Conservation (phyloP, 2,797 vertebrate species). For the Manis crassicaudata region DNA sequence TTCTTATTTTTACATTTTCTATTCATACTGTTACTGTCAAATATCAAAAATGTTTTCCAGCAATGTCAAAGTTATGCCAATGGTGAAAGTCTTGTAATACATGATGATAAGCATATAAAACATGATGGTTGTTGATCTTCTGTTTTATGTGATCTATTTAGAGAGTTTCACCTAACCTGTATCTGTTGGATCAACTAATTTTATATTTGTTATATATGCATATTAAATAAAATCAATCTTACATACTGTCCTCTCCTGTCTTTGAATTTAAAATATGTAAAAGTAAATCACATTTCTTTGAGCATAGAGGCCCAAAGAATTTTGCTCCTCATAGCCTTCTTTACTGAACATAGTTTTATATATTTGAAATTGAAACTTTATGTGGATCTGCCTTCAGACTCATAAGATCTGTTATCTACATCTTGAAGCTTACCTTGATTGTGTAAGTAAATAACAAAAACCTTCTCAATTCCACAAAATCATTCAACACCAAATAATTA, state of each 20-base stretch:
- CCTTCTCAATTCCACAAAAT: background rate
- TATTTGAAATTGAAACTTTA: constrained; percentile 43
- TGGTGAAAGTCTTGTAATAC: constrained; percentile 4
- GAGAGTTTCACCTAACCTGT: background rate
- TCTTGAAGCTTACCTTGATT: constrained; percentile 14
- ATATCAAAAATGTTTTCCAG: background rate
- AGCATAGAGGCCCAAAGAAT: background rate
- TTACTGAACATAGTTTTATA: background rate
- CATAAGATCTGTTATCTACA: background rate
- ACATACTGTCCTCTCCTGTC: background rate
- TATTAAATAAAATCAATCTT: constrained; percentile 70
- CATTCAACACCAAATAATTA: background rate
- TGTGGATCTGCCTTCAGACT: background rate
- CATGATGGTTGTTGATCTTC: background rate
- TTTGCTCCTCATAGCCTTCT: background rate
- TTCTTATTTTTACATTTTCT: constrained; percentile 30
- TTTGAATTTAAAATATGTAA: constrained; percentile 47
- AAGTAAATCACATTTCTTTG: background rate
- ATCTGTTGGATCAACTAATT: constrained; percentile 5
- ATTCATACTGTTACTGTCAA: constrained; percentile 18
- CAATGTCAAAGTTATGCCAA: background rate
- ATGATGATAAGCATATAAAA: constrained; percentile 1
- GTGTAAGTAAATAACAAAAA: background rate
- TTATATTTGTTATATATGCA: constrained; percentile 20
- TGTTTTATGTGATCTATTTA: constrained; percentile 34